A percentile compares a stretch with the other conserved stretches of the same genome.
phyloP scores from a whole-genome alignment of 2,888 invertebrate species.

The Heliconius erato region DNA sequence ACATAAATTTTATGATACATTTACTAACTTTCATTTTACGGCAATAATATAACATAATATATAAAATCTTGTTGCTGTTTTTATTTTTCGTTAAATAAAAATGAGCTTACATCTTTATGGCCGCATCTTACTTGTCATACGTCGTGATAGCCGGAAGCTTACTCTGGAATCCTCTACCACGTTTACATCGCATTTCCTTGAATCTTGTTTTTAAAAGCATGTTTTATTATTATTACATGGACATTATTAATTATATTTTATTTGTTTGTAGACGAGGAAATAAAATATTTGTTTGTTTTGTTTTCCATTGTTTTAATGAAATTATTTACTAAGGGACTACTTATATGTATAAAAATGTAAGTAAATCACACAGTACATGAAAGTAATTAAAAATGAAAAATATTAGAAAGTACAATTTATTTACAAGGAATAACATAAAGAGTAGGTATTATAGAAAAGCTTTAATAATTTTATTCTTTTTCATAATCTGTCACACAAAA shows the following conservation, averaged over 20 bases:
- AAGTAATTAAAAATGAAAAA: not conserved
- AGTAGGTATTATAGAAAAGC: too few relatives aligned
- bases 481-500: not conserved
- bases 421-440: too few relatives aligned
- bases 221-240: slow-evolving; percentile 1
- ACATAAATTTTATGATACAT: too few relatives aligned
- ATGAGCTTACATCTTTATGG: slow-evolving; percentile 26
- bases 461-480: not conserved
- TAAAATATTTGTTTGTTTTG: not conserved
- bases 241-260: slow-evolving; percentile 9
- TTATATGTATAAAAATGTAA: not conserved
- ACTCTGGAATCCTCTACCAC: slow-evolving; percentile 41
- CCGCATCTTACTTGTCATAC: slow-evolving; percentile 40
- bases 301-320: not conserved
- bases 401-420: too few relatives aligned
- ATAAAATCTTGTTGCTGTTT: not conserved
- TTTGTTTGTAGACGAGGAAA: not conserved
- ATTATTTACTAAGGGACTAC: not conserved
- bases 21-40: too few relatives aligned
- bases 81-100: slow-evolving; percentile 9
- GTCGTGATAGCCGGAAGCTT: slow-evolving; percentile 50
- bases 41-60: too few relatives aligned
- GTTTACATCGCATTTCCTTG: slow-evolving; percentile 38
- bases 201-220: slow-evolving; percentile 29
- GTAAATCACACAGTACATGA: not conserved